Evolutionary conservation across 2,797 vertebrate genomes (phyloP).

Genomic region (Amniataba percoides): DNA sequence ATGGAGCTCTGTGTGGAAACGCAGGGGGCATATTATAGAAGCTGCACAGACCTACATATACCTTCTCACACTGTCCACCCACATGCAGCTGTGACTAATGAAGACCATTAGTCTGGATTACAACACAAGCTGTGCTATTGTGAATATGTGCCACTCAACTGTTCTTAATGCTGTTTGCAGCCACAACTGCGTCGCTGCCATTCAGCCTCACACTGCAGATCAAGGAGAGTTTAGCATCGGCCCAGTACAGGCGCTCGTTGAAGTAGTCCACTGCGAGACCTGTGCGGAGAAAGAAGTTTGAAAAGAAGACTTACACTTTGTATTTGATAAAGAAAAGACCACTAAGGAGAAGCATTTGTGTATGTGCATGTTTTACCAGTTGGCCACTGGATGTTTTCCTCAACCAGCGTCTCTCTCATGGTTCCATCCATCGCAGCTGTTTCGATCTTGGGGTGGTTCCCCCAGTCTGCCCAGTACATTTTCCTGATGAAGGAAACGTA

Average conservation of each 20-base stretch:
- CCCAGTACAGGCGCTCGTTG: slow-evolving; percentile 97
- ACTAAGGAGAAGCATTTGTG: not conserved
- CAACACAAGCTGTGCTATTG: not conserved
- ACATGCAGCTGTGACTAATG: not conserved
- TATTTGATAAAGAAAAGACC: not conserved
- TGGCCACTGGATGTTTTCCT: slow-evolving; percentile 97
- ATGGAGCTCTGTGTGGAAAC: slow-evolving; percentile 86
- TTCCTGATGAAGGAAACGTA: slow-evolving; percentile 81
- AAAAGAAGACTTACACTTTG: not conserved
- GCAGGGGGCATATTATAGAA: not conserved
- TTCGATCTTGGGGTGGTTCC: slow-evolving; percentile 98
- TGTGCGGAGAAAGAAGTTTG: slow-evolving; percentile 54
- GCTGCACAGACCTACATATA: not conserved
- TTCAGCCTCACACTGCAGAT: slow-evolving; percentile 96
- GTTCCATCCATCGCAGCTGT: slow-evolving; percentile 97
- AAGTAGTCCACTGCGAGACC: slow-evolving; percentile 96
- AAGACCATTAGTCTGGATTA: not conserved
- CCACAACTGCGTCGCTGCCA: slow-evolving; percentile 91
- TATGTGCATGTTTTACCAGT: slow-evolving; percentile 85
- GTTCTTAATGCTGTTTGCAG: slow-evolving; percentile 90
- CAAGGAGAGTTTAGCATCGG: slow-evolving; percentile 94
- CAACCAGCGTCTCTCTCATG: slow-evolving; percentile 92
- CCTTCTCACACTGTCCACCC: not conserved
- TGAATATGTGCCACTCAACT: slow-evolving; percentile 83
- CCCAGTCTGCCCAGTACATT: slow-evolving; percentile 99